These are phyloP conservation scores for Dasysyrphus albostriatus DNA, from an alignment of 2,888 invertebrate species.

Conservation along the genomic window DNA sequence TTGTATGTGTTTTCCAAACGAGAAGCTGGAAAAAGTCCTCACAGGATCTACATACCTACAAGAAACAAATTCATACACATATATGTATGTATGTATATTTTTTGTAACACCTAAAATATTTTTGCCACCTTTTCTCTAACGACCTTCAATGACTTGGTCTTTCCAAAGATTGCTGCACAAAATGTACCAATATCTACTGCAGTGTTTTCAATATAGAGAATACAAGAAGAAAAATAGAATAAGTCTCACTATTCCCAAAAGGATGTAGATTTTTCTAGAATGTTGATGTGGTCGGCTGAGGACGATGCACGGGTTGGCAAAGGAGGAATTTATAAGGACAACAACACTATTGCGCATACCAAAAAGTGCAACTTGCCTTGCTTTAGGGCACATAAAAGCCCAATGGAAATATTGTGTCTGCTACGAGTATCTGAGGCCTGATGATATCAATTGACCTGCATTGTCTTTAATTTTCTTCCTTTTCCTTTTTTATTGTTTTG, in stretches of 20 bases:
- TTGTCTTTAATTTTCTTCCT: not conserved
- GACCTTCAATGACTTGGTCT: not conserved
- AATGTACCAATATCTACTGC: not conserved
- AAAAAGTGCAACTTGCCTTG: slow-evolving; percentile 35
- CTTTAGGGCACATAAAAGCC: not conserved
- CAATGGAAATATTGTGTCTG: slow-evolving; percentile 28
- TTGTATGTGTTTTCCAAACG: too few species aligned
- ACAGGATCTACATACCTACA: not conserved
- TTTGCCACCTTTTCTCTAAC: slow-evolving; percentile 23
- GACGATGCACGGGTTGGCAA: too few species aligned
- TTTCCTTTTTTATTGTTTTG: not conserved
- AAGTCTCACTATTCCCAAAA: slow-evolving; percentile 21
- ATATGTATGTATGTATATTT: not conserved
- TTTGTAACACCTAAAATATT: not conserved
- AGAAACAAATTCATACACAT: too few species aligned
- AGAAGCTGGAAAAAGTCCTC: slow-evolving; percentile 23
- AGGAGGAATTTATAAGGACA: not conserved
- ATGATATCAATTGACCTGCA: slow-evolving; percentile 46
- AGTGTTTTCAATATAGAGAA: not conserved
- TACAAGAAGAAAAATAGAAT: not conserved
- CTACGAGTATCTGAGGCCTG: slow-evolving; percentile 17
- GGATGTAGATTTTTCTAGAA: slow-evolving; percentile 26
- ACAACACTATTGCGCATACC: slow-evolving; percentile 35
- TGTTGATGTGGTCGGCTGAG: not conserved
- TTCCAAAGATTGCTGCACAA: not conserved